Evolutionary conservation across 2,888 invertebrate genomes (phyloP).

Genomic region (Cephus pulcher): DNA sequence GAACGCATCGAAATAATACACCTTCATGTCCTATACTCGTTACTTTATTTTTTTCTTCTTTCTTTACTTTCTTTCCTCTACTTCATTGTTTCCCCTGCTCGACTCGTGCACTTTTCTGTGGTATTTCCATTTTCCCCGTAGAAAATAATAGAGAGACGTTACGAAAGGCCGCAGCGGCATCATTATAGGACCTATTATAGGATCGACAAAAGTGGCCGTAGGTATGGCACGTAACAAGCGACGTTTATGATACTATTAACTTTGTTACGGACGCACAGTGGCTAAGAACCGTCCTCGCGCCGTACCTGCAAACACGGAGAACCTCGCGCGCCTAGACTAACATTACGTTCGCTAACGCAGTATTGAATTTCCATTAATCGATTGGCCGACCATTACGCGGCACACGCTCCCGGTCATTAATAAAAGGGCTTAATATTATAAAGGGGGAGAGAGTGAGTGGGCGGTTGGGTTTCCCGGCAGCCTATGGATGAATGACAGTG

Average conservation of each 20-base stretch:
- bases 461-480: conserved; percentile 17
- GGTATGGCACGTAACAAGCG: conserved; percentile 39
- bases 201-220: conserved; percentile 46
- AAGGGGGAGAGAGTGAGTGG: conserved; percentile 47
- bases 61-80: not conserved
- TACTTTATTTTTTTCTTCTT: not conserved
- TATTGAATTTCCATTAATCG: conserved; percentile 67
- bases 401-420: conserved; percentile 53
- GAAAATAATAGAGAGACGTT: not conserved
- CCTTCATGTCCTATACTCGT: not conserved
- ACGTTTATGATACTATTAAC: conserved; percentile 59
- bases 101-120: not conserved
- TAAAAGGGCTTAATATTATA: conserved; percentile 62
- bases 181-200: conserved; percentile 23
- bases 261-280: conserved; percentile 44
- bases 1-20: not conserved
- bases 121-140: not conserved
- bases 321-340: conserved; percentile 29
- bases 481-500: conserved; percentile 44
- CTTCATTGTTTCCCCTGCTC: not conserved
- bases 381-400: conserved; percentile 52
- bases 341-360: conserved; percentile 28
- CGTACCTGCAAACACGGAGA: conserved; percentile 26
- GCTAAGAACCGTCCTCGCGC: conserved; percentile 11
- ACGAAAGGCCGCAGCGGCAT: not conserved